A percentile compares a stretch with the other conserved stretches of the same genome.
phyloP scores from a whole-genome alignment of 2,888 invertebrate genomes.

The Frankliniella fusca region DNA sequence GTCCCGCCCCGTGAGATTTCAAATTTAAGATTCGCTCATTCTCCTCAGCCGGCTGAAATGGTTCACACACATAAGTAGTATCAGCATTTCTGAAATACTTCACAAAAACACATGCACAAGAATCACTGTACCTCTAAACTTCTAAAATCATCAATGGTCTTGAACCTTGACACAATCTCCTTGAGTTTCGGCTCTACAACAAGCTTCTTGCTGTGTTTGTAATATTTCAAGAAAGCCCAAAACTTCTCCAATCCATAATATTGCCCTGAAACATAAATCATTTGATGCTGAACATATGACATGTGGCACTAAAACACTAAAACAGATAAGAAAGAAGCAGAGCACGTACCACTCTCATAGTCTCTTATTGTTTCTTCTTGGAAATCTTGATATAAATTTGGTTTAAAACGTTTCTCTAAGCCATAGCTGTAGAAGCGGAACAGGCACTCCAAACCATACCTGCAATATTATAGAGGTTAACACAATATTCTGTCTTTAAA shows the following conservation, averaged over 20 bases:
- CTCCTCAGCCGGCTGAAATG: neutral
- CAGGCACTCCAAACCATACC: constrained; percentile 60
- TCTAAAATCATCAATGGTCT: constrained; percentile 84
- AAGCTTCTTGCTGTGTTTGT: constrained; percentile 71
- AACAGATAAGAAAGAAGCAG: constrained; percentile 28
- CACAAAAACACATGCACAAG: neutral
- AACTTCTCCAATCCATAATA: constrained; percentile 98
- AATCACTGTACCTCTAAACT: constrained; percentile 61
- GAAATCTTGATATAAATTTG: constrained; percentile 94
- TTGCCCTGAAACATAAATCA: constrained; percentile 62
- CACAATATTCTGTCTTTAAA: neutral
- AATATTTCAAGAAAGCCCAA: constrained; percentile 98
- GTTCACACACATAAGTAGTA: constrained; percentile 30
- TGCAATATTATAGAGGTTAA: constrained; percentile 39
- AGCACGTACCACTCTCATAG: constrained; percentile 70
- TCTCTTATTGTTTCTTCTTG: constrained; percentile 87
- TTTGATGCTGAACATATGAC: too few species aligned
- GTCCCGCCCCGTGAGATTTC: constrained; percentile 34
- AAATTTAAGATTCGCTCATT: neutral
- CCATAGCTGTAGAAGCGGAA: constrained; percentile 99
- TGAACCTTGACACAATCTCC: constrained; percentile 71
- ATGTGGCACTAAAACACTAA: too few species aligned
- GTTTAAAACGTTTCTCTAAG: constrained; percentile 90
- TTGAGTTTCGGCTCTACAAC: constrained; percentile 69
- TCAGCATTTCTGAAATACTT: neutral